Evolutionary conservation across 2,113 vertebrate species (phyloP).

Genomic region (Anguilla rostrata): DNA sequence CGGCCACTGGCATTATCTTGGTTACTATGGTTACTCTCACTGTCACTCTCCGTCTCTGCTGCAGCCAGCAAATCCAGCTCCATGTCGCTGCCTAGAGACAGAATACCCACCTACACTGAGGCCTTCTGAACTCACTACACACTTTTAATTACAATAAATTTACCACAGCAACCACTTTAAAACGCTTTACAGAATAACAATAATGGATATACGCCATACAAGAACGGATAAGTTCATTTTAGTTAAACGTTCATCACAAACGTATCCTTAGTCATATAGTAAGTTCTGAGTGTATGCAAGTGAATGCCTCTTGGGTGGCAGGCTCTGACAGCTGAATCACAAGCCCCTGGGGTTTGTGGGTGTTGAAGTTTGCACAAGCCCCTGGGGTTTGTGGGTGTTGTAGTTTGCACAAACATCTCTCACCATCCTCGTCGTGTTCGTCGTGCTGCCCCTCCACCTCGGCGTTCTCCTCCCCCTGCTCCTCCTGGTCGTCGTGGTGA

Average conservation of each 20-base stretch:
- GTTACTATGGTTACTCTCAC: conserved; percentile 98
- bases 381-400: background rate
- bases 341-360: too few relatives aligned
- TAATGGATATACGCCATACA: background rate
- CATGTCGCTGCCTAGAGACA: conserved; percentile 90
- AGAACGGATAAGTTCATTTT: background rate
- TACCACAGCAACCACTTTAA: background rate
- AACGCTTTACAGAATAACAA: background rate
- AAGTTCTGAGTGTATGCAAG: background rate
- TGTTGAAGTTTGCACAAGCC: too few relatives aligned
- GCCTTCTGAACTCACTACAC: background rate
- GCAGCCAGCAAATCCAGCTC: conserved; percentile 94
- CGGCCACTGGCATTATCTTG: conserved; percentile 98
- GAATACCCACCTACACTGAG: background rate
- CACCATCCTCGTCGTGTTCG: conserved; percentile 96
- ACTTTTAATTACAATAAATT: background rate
- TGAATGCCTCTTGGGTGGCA: too few relatives aligned
- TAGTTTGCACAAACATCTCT: background rate
- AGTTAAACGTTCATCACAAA: background rate
- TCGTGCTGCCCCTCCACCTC: conserved; percentile 97
- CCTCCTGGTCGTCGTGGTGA: conserved; percentile 97
- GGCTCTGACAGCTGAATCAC: too few relatives aligned
- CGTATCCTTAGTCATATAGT: background rate
- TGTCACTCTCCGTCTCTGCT: conserved; percentile 98
- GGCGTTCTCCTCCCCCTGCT: conserved; percentile 94